Base-by-base conservation (phyloP, 2,113 vertebrate species). In the Leucosticte australis region DNA sequence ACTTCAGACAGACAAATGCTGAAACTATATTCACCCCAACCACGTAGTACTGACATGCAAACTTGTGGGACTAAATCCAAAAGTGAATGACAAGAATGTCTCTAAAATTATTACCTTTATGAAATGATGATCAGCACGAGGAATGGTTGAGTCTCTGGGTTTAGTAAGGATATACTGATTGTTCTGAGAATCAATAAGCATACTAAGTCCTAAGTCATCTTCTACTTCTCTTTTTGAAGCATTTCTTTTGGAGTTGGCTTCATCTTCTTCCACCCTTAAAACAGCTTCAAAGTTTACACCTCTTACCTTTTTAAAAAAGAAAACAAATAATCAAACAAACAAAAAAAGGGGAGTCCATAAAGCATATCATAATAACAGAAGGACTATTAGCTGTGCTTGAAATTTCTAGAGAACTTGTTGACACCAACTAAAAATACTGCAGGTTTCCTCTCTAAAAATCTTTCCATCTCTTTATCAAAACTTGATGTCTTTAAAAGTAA, bases 171-270 rank as follows among this genome's bases (percentile, higher is more conserved):
- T 98, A 56, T 99, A 99, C 96, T 99, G 99, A 98, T 99, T 99
- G 96, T 99, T 99, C 97, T 99, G 99, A 2, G 99, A 99, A 98
- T 99, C 99, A 44, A 99, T 99, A 84, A 99, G 98, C 99, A 99
- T 99, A 94, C 99, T 99, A 79, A 99, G 98, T 18, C 99, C 99
- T 82, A 99, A 95, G 83, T 98, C 98, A 37, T 98, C 98, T 92
- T 99, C 99, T 47, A 97, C 98, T 73, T 98, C 98, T 79, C 97
- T 98, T 89, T 97, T 97, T 7, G 99, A 99, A 79, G 97, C 84
- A 73, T 99, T 99, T 90, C 97, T 98, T 95, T 98, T 98, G 56
- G 98, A 97, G 26, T 97, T 98, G n/a, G 99, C 98, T 76, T 99
- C 99, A 41, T 99, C 98, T 28, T 99, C 99, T 96, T 99, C 99